Percentiles rank a stretch among this genome's conserved stretches.
Conservation (phyloP, 1,140 invertebrate species). For the Apis mellifera region Amel_HAv3.1 CM009941.2:7990001-7990500, state of each 20-base stretch:
- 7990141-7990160: no score
- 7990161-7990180: no score
- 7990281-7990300: not conserved
- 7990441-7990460: slow-evolving; percentile 56
- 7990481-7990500: slow-evolving; percentile 66
- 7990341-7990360: slow-evolving; percentile 14
- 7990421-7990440: not conserved
- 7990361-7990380: not conserved
- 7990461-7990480: slow-evolving; percentile 71
- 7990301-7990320: not conserved
- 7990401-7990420: slow-evolving; percentile 12
- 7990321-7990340: slow-evolving; percentile 6
- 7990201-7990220: not conserved
- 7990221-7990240: not conserved
- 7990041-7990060: no score
- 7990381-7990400: slow-evolving; percentile 18
- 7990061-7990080: no score
- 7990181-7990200: not conserved
- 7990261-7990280: not conserved
- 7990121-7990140: no score
- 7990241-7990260: not conserved
- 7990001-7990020: no score
- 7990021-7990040: no score
- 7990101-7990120: no score
- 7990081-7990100: no score